These are phyloP conservation scores for Phlogophora meticulosa DNA, from an alignment of 2,888 invertebrate species.

Conservation along the genomic window DNA sequence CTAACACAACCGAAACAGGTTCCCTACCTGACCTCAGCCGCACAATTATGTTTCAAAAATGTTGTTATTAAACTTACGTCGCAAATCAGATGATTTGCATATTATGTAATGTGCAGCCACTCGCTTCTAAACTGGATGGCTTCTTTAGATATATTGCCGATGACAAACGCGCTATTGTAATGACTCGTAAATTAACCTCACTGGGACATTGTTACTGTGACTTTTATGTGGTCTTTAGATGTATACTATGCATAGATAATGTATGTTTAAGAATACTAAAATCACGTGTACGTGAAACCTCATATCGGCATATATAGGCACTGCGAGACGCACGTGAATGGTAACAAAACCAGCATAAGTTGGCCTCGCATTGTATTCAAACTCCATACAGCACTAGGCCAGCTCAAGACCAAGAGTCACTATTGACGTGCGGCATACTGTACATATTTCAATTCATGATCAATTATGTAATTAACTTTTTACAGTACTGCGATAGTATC, in stretches of 20 bases:
- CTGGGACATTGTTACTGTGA: neutral
- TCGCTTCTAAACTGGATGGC: constrained; percentile 33
- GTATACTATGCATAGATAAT: neutral
- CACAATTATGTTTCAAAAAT: constrained; percentile 40
- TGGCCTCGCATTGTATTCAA: too few relatives aligned
- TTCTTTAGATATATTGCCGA: constrained; percentile 8
- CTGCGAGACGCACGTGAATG: too few relatives aligned
- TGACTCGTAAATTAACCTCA: constrained; percentile 8
- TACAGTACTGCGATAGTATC: constrained; percentile 11
- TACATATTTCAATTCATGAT: neutral
- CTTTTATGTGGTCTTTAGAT: constrained; percentile 1
- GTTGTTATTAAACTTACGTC: constrained; percentile 58
- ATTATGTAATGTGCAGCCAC: constrained; percentile 46
- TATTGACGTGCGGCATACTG: too few relatives aligned
- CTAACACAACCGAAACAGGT: constrained; percentile 52
- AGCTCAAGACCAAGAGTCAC: too few relatives aligned
- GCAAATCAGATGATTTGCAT: constrained; percentile 62
- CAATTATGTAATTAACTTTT: constrained; percentile 5
- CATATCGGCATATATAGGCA: too few relatives aligned
- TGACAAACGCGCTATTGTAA: constrained; percentile 12
- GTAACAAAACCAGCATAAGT: too few relatives aligned
- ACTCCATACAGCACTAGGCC: too few relatives aligned
- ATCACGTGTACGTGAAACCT: neutral
- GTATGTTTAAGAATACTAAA: neutral
- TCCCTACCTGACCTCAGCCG: constrained; percentile 49